Percentiles rank a stretch among this genome's conserved stretches.
These are phyloP conservation scores for Pristis pectinata DNA, from an alignment of 2,797 vertebrate genomes.

Conservation along the genomic window DNA sequence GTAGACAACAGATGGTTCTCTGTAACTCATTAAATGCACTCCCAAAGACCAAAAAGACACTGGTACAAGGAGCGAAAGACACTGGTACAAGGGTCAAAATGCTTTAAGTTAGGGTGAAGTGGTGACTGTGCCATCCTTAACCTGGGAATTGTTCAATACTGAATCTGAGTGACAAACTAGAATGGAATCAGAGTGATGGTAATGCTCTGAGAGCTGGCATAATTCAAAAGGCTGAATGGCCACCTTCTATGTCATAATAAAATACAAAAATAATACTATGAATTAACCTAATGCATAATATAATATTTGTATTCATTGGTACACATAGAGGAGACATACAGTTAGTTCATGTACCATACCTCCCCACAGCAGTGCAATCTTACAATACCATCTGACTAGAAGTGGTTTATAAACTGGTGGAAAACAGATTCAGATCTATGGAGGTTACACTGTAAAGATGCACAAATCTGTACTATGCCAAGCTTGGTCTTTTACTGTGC, in stretches of 20 bases:
- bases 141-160: neutral
- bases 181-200: too few species aligned
- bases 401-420: neutral
- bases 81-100: neutral
- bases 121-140: neutral
- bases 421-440: neutral
- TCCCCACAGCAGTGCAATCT: neutral
- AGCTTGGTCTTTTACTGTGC: conserved; percentile 26
- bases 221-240: too few species aligned
- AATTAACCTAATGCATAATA: too few species aligned
- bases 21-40: neutral
- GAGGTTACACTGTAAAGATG: neutral
- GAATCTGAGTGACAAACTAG: neutral
- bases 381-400: neutral
- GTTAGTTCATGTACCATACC: neutral
- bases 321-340: neutral
- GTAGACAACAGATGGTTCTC: neutral
- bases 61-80: neutral
- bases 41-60: neutral
- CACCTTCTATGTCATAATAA: too few species aligned
- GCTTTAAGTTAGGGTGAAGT: neutral
- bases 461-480: neutral
- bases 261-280: too few species aligned
- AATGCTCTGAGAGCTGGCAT: too few species aligned
- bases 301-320: neutral